Evolutionary conservation across 2,888 invertebrate genomes (phyloP).

Genomic region (Silvanus unidentatus): DNA sequence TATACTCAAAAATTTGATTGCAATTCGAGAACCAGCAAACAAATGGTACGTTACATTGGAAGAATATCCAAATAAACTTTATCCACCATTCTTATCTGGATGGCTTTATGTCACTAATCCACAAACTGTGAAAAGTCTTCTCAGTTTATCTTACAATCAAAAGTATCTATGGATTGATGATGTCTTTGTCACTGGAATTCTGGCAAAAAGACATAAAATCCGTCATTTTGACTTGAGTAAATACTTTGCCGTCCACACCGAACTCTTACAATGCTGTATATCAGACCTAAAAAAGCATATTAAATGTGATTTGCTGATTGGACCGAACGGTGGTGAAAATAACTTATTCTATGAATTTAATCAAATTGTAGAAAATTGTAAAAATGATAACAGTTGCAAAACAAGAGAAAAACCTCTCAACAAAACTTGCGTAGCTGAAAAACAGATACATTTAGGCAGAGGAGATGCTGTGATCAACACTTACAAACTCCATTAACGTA

Average conservation of each 20-base stretch:
- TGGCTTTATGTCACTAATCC: constrained; percentile 78
- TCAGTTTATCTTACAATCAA: constrained; percentile 50
- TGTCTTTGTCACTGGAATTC: constrained; percentile 75
- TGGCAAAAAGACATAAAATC: constrained; percentile 57
- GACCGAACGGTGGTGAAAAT: constrained; percentile 72
- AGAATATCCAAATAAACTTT: constrained; percentile 57
- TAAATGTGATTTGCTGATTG: constrained; percentile 64
- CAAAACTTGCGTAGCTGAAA: constrained; percentile 55
- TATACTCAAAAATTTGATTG: constrained; percentile 56
- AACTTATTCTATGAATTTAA: constrained; percentile 63
- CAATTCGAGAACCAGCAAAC: constrained; percentile 60
- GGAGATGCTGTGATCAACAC: constrained; percentile 31
- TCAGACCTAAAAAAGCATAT: constrained; percentile 52
- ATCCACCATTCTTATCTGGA: constrained; percentile 75
- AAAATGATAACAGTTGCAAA: constrained; percentile 51
- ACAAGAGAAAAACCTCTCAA: constrained; percentile 50
- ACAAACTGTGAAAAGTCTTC: constrained; percentile 54
- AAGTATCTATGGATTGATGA: constrained; percentile 91
- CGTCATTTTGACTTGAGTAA: constrained; percentile 53
- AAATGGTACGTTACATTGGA: constrained; percentile 73
- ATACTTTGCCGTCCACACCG: constrained; percentile 65
- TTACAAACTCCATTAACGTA: constrained; percentile 27
- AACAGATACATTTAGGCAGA: constrained; percentile 30
- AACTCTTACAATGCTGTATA: constrained; percentile 69
- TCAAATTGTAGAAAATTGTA: constrained; percentile 56